phyloP scores from a whole-genome alignment of 1,140 invertebrate species.

The Leguminivora glycinivorella region DNA sequence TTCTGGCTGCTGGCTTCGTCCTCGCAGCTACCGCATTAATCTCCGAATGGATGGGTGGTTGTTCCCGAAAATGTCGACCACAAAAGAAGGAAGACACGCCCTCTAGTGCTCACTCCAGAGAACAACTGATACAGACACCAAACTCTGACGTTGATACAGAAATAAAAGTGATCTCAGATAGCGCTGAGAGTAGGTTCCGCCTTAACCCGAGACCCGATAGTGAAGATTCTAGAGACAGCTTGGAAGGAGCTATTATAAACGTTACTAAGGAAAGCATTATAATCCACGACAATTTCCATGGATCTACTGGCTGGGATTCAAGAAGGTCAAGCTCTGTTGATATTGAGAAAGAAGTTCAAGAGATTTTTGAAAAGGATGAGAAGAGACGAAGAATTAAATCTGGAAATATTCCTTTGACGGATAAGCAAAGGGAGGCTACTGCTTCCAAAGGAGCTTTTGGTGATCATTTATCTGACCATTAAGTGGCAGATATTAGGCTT shows the following conservation, averaged over 20 bases:
- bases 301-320: slow-evolving; percentile 45
- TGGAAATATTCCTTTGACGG: slow-evolving; percentile 32
- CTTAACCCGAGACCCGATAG: slow-evolving; percentile 47
- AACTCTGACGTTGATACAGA: slow-evolving; percentile 32
- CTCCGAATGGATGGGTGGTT: slow-evolving; percentile 83
- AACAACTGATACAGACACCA: slow-evolving; percentile 41
- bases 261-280: slow-evolving; percentile 55
- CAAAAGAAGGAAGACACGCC: slow-evolving; percentile 39
- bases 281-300: slow-evolving; percentile 50
- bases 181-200: slow-evolving; percentile 38
- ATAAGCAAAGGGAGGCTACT: slow-evolving; percentile 41
- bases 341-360: slow-evolving; percentile 65
- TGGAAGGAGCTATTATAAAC: slow-evolving; percentile 59
- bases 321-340: slow-evolving; percentile 66
- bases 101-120: slow-evolving; percentile 37
- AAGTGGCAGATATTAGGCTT: neutral
- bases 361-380: slow-evolving; percentile 63
- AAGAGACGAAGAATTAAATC: slow-evolving; percentile 34
- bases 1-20: slow-evolving; percentile 83
- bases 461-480: slow-evolving; percentile 34
- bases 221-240: slow-evolving; percentile 48
- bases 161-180: slow-evolving; percentile 29
- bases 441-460: slow-evolving; percentile 55
- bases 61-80: slow-evolving; percentile 78
- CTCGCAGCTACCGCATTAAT: slow-evolving; percentile 79